Base-by-base conservation (phyloP, 2,888 invertebrate species). In the Chloromyia formosa region DNA sequence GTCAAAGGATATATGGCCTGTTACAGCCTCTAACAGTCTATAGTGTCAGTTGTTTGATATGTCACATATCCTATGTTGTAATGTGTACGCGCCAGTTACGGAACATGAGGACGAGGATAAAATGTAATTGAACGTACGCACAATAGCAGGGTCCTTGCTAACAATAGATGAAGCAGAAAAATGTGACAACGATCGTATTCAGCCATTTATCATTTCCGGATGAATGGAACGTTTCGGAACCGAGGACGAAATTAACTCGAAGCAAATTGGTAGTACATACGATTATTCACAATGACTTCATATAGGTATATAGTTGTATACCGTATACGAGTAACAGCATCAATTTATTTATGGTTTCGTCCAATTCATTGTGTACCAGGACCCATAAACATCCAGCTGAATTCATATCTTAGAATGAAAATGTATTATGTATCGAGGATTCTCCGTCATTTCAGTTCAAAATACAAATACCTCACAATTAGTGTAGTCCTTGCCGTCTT, bases 131-230 rank as follows among this genome's bases (percentile, higher is more conserved):
- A 3, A 49, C 16, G 49, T 49, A 49, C 49, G 62, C 16, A 49
- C n/a, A n/a, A n/a, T n/a, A n/a, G 42, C 1, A 12, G 49, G 20
- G 10, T 22, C 22, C 22, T 45, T 71, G 69, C 58, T 20, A 71
- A 71, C 71, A 71, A 71, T 71, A 61, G 61, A 45, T 49, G 66
- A 40, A 20, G 23, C 5, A 58, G 22, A 23, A 49, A 35, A 49
- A 49, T 5, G 23, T 22, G 9, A 45, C 42, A 61, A 49, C 42
- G 54, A 73, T 23, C 45, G 18, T 16, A 73, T 54, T 62, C 45
- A 12, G 58, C 58, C 40, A 75, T 75, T 75, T 72, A 75, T 75
- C 75, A 75, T 75, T 75, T 75, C 42, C 73, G 35, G 49, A 20
- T 60, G 75, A 75, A 72, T 75, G 49, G 62, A 45, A 22, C 18